Conservation (phyloP, 92 coral and sea anemone genomes). For the Paramuricea clavata region DNA sequence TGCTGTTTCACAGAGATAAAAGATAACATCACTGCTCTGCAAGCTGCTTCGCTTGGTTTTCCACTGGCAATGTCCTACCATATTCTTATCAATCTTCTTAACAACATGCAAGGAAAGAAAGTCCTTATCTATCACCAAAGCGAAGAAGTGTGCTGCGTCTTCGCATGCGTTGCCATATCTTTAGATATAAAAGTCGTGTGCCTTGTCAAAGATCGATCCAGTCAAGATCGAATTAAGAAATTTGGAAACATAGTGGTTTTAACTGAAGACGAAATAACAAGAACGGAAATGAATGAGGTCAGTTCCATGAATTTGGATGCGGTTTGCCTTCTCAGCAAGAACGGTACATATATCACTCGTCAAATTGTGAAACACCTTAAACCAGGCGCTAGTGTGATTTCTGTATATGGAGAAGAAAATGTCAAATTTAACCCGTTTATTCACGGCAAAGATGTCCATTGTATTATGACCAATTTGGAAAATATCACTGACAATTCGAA, state of each 20-base stretch:
- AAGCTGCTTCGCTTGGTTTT: slow-evolving; percentile 9
- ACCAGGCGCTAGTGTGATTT: slow-evolving; percentile 61
- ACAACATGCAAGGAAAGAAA: slow-evolving; percentile 4
- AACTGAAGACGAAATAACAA: background rate
- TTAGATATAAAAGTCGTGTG: background rate
- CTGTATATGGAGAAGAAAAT: slow-evolving; percentile 38
- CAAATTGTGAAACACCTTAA: slow-evolving; percentile 56
- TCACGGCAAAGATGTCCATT: slow-evolving; percentile 48
- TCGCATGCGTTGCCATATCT: background rate
- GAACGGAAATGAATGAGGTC: background rate
- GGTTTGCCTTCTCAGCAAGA: slow-evolving; percentile 64
- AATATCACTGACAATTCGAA: slow-evolving; percentile 49
- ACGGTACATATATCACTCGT: slow-evolving; percentile 39
- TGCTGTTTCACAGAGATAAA: background rate
- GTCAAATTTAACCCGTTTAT: slow-evolving; percentile 44
- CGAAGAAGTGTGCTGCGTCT: background rate
- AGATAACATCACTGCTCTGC: background rate
- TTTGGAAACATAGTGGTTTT: slow-evolving; percentile 3
- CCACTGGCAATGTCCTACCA: slow-evolving; percentile 35
- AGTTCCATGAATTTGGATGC: slow-evolving; percentile 17
- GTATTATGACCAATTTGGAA: slow-evolving; percentile 44
- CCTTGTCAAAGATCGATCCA: background rate
- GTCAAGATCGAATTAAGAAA: background rate
- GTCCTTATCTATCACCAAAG: background rate
- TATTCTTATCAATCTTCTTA: slow-evolving; percentile 1